phyloP scores from a whole-genome alignment of 2,888 invertebrate species.

The Emmelina monodactyla region DNA sequence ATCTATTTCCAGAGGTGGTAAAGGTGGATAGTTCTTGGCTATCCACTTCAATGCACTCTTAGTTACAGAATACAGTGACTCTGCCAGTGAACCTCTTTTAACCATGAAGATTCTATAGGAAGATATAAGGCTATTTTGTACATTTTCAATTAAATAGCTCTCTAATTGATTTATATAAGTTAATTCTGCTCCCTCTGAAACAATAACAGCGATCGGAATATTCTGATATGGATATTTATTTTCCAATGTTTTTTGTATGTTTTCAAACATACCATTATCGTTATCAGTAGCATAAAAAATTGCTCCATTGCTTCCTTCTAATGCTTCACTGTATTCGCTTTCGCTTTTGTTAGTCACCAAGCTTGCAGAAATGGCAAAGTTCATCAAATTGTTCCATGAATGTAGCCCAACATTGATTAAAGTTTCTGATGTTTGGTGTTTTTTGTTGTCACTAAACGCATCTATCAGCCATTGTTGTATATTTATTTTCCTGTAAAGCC shows the following conservation, averaged over 20 bases:
- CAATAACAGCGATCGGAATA: slow-evolving; percentile 45
- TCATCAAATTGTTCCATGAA: slow-evolving; percentile 55
- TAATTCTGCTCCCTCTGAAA: slow-evolving; percentile 26
- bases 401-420: slow-evolving; percentile 45
- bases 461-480: slow-evolving; percentile 52
- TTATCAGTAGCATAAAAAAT: slow-evolving; percentile 40
- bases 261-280: slow-evolving; percentile 25
- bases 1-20: slow-evolving; percentile 66
- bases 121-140: slow-evolving; percentile 34
- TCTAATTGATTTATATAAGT: slow-evolving; percentile 24
- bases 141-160: slow-evolving; percentile 24
- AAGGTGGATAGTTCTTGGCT: slow-evolving; percentile 52
- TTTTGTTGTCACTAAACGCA: slow-evolving; percentile 46
- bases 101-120: slow-evolving; percentile 39
- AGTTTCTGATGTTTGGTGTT: slow-evolving; percentile 33
- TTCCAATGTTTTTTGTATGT: slow-evolving; percentile 33
- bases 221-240: slow-evolving; percentile 44
- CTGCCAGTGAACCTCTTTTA: slow-evolving; percentile 28
- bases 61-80: slow-evolving; percentile 32
- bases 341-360: slow-evolving; percentile 27
- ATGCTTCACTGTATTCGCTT: slow-evolving; percentile 28
- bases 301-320: slow-evolving; percentile 50
- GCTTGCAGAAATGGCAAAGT: slow-evolving; percentile 53
- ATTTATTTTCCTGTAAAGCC: slow-evolving; percentile 44
- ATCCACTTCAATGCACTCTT: slow-evolving; percentile 55